phyloP scores from a whole-genome alignment of 2,888 invertebrate genomes.

The Mycalesis mineus region DNA sequence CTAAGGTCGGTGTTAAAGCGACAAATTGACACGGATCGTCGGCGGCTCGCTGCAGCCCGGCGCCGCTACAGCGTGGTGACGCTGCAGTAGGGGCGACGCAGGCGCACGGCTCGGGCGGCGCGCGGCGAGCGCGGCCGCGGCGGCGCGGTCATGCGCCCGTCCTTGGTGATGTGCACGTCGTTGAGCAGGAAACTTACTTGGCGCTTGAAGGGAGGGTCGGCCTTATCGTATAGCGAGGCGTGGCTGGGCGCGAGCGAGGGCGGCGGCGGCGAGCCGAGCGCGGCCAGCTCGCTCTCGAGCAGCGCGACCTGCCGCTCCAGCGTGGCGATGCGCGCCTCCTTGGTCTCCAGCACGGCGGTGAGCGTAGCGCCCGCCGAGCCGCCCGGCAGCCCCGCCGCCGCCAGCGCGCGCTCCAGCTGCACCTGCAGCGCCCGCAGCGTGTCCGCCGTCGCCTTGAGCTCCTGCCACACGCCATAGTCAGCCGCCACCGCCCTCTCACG shows the following conservation, averaged over 20 bases:
- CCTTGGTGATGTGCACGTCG: constrained; percentile 87
- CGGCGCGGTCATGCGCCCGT: constrained; percentile 77
- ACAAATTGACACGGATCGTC: constrained; percentile 69
- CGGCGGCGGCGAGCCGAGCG: constrained; percentile 72
- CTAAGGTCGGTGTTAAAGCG: constrained; percentile 73
- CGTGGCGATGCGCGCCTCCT: constrained; percentile 91
- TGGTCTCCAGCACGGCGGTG: constrained; percentile 88
- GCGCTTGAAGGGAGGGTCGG: constrained; percentile 83
- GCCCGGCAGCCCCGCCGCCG: constrained; percentile 80
- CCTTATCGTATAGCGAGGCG: constrained; percentile 81
- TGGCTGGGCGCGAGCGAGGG: constrained; percentile 75
- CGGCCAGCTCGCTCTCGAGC: constrained; percentile 86
- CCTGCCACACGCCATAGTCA: constrained; percentile 78
- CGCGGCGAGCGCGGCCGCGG: constrained; percentile 45
- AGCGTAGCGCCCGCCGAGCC: constrained; percentile 81
- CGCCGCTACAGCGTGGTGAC: constrained; percentile 63
- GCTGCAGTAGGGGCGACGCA: constrained; percentile 43
- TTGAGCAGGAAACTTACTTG: constrained; percentile 92
- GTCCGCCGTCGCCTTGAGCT: constrained; percentile 90
- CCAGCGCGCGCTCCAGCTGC: constrained; percentile 85
- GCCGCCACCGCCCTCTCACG: constrained; percentile 50
- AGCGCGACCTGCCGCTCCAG: constrained; percentile 90
- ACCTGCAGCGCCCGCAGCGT: constrained; percentile 88
- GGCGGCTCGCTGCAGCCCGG: constrained; percentile 34
- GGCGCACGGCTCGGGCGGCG: constrained; percentile 35